These are phyloP conservation scores for Diplolepis rosae DNA, from an alignment of 2,888 invertebrate genomes.

Conservation along the genomic window DNA sequence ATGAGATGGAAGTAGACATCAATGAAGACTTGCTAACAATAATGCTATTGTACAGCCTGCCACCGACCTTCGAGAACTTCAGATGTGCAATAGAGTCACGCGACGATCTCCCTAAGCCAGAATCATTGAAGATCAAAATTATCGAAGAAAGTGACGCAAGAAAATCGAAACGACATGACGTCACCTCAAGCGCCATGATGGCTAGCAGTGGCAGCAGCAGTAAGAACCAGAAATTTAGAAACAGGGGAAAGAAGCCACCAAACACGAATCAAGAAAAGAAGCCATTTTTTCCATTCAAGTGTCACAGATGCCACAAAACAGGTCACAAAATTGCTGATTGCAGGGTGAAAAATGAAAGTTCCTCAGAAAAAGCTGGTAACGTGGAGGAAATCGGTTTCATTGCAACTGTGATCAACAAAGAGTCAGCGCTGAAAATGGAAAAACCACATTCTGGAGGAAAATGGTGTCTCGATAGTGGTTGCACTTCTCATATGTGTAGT, in stretches of 20 bases:
- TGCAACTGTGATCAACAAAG: background rate
- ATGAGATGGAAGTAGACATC: slow-evolving; percentile 41
- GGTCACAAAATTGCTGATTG: background rate
- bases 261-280: background rate
- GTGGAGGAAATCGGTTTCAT: background rate
- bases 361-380: background rate
- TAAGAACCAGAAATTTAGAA: no score
- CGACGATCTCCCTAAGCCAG: slow-evolving; percentile 42
- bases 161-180: background rate
- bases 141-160: slow-evolving; percentile 25
- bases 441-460: background rate
- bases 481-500: background rate
- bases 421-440: background rate
- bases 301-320: background rate
- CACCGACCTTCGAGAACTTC: slow-evolving; percentile 44
- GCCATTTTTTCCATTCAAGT: background rate
- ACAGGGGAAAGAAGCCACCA: background rate
- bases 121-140: slow-evolving; percentile 44
- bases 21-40: slow-evolving; percentile 35
- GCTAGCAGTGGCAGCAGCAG: background rate
- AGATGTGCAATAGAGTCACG: slow-evolving; percentile 47
- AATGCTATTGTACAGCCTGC: slow-evolving; percentile 41
- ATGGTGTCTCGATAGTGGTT: no score
- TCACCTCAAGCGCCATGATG: background rate
- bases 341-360: background rate